Conservation (phyloP, 2,888 invertebrate species). For the Aromia moschata region DNA sequence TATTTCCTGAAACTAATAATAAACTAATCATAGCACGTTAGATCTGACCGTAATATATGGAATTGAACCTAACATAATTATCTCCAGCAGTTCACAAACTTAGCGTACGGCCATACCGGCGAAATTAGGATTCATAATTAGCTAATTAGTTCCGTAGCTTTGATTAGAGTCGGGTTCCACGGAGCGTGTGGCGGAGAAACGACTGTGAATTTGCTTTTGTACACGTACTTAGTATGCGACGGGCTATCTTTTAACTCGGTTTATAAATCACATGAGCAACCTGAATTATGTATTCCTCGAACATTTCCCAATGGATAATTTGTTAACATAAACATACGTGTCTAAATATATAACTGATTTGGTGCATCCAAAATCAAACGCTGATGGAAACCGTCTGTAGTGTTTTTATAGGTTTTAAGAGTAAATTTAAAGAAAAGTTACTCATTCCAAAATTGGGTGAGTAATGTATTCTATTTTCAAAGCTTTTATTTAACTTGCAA, state of each 20-base stretch:
- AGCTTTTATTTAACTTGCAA: too few relatives aligned
- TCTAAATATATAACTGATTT: too few relatives aligned
- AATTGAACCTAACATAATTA: conserved; percentile 15
- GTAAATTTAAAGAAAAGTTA: too few relatives aligned
- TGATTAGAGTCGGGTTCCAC: conserved; percentile 26
- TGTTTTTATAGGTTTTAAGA: too few relatives aligned
- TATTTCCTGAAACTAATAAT: neutral
- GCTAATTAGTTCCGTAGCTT: conserved; percentile 26
- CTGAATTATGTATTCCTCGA: conserved; percentile 50
- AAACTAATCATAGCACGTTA: neutral
- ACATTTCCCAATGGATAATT: conserved; percentile 46
- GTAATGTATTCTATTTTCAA: too few relatives aligned
- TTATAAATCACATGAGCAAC: conserved; percentile 46
- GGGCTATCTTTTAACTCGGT: conserved; percentile 45
- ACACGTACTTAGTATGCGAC: conserved; percentile 42
- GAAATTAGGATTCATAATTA: conserved; percentile 29
- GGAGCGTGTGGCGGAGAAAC: conserved; percentile 9
- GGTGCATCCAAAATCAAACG: too few relatives aligned
- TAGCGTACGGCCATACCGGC: neutral
- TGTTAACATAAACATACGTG: conserved; percentile 50
- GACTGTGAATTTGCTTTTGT: conserved; percentile 34
- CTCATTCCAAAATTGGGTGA: too few relatives aligned
- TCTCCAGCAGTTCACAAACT: conserved; percentile 9
- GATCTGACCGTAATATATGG: neutral
- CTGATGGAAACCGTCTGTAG: too few relatives aligned